These are phyloP conservation scores for Iphiclides podalirius DNA, from an alignment of 2,888 invertebrate species.

Conservation along the genomic window DNA sequence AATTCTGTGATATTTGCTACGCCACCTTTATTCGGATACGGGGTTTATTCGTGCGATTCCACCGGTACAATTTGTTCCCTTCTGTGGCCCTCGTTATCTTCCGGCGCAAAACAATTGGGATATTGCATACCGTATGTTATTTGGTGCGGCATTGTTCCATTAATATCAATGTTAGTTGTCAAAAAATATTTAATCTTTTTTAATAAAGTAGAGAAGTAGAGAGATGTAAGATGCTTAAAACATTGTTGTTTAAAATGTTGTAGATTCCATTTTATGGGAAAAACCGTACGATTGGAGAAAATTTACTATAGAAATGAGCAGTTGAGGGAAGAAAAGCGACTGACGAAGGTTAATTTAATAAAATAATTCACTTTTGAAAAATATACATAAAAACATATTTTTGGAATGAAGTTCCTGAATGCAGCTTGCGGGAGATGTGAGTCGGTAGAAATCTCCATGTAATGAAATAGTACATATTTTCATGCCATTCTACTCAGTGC, in stretches of 20 bases:
- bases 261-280: constrained; percentile 72
- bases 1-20: constrained; percentile 61
- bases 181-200: not conserved
- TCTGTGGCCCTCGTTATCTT: constrained; percentile 63
- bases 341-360: constrained; percentile 60
- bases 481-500: no score
- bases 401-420: no score
- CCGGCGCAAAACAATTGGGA: constrained; percentile 62
- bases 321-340: constrained; percentile 62
- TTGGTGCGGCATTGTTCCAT: constrained; percentile 64
- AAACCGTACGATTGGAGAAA: constrained; percentile 63
- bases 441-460: no score
- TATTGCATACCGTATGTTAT: constrained; percentile 66
- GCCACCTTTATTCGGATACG: constrained; percentile 73
- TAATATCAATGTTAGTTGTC: constrained; percentile 67
- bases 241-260: not conserved
- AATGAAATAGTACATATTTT: no score
- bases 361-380: no score
- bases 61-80: constrained; percentile 71
- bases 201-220: not conserved
- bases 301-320: constrained; percentile 67
- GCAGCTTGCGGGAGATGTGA: no score
- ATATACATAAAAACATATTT: no score
- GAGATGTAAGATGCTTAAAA: not conserved
- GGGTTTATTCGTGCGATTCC: constrained; percentile 72